Evolutionary conservation across 2,797 vertebrate genomes (phyloP), one percentile per base, ranked within the genome.

Genomic region (Muraenolepis orangiensis): DNA sequence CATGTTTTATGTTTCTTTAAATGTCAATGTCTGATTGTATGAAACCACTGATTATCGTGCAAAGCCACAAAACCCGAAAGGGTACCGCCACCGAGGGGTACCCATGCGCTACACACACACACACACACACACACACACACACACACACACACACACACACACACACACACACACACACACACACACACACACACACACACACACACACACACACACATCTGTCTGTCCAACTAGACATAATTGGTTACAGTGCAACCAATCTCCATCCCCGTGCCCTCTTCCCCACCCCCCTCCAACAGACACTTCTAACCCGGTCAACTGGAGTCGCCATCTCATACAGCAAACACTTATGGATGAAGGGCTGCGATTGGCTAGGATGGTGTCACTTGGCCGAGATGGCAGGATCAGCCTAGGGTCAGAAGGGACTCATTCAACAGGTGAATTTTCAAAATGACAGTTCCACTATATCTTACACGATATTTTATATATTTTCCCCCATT

Each of bases 331-430:
- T 87, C 95, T 98, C 90, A 95, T 98, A 87, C 96, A 98, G 91
- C 97, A 98, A 93, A 98, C 96, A 14, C 93, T 98, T 85, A 98
- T 98, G 96, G 96, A 98, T 26, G 96, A 98, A 92, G 97, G 97
- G 86, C 94, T 99, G 90, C 95, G 97, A 90, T 88, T 98, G 94
- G 97, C 97, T 85, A 95, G 96, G 80, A 94, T 98, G 92, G 96
- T 98, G 83, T 99, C 97, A 68, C 95, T 96, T 72, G 96, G 97
- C 74, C 95, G 95, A 0, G 84, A 83, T 61, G 94, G 94, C 84
- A 94, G 95, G 86, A 86, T 96, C 91, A 96, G 93, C 91, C 95
- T 95, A 78, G 93, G 93, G 79, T 94, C 95, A 69, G 95, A 95
- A 57, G 94, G 92, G 88, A 91, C 82, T 92, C 95, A 78, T 90